Evolutionary conservation across 1,140 invertebrate species (phyloP).

Genomic region (Cotesia vestalis): DNA sequence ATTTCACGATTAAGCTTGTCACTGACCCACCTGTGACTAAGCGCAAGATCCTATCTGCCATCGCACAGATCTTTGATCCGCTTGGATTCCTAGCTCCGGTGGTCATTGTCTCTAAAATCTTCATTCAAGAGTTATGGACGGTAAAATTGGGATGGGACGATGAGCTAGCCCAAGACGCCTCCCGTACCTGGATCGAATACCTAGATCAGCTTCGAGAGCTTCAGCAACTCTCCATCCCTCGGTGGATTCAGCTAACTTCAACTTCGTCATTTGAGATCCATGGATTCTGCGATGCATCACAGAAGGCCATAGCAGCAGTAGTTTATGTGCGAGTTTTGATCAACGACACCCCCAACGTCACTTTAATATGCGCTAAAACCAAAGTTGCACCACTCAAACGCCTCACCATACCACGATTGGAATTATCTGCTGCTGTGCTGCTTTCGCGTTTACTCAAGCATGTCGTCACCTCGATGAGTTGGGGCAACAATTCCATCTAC

Average conservation of each 20-base stretch:
- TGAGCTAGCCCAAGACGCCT: constrained; percentile 21
- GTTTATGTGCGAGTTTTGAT: constrained; percentile 33
- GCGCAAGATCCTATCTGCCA: constrained; percentile 38
- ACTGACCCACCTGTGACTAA: constrained; percentile 19
- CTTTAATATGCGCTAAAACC: constrained; percentile 40
- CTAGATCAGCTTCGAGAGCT: constrained; percentile 4
- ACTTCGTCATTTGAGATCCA: constrained; percentile 22
- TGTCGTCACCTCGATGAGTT: background rate
- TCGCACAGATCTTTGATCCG: constrained; percentile 42
- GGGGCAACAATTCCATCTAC: constrained; percentile 38
- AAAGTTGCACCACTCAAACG: constrained; percentile 48
- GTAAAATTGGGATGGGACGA: constrained; percentile 50
- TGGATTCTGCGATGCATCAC: constrained; percentile 43
- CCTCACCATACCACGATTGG: constrained; percentile 47
- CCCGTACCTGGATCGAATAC: constrained; percentile 21
- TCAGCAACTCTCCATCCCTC: background rate
- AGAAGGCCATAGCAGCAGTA: constrained; percentile 34
- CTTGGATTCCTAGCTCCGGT: constrained; percentile 39
- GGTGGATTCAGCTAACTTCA: constrained; percentile 33
- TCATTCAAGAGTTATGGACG: constrained; percentile 53
- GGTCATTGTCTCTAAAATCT: constrained; percentile 44
- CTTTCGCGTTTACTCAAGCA: constrained; percentile 21
- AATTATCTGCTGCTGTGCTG: constrained; percentile 41
- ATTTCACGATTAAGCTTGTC: background rate
- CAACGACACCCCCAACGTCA: background rate